Evolutionary conservation across 2,888 invertebrate species (phyloP), one percentile per base, ranked within the genome.

Genomic region (Arenicola marina): DNA sequence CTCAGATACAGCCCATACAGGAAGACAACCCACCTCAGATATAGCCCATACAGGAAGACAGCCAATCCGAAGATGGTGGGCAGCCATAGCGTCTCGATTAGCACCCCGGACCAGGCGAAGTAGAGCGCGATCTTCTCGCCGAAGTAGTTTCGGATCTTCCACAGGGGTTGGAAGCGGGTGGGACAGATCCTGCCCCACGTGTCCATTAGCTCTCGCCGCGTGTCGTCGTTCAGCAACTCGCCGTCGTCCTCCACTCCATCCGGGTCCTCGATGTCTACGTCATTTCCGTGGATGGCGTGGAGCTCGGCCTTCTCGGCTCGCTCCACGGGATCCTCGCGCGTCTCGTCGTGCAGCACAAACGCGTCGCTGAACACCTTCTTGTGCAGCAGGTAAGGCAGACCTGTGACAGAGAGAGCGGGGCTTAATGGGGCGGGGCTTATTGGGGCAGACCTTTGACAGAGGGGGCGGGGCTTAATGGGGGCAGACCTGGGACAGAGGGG

Each of bases 81-180:
- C 1, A 84, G 69, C 83, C 83, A 83, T 11, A 85, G 72, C 2
- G 84, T 74, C 1, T 78, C 73, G 2, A 82, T 75, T 29, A 84
- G 73, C 29, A 78, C 78, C 0, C 85, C 85, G 15, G 81, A 78
- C 85, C 85, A 85, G 1, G 85, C 85, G 72, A 85, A 85, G 67
- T 85, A 85, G 38, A 85, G 78, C 0, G 79, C 84, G 64, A 85
- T 84, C 67, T 83, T 83, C 67, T 85, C 84, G 4, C 85, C 85
- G 72, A 85, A 85, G 68, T 85, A 85, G 68, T 85, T 80, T 21
- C 84, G 70, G 11, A 84, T 79, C 65, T 78, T 80, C 78, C 81
- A 81, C 53, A 84, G 59, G 26, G 84, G 84, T 65, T 84, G 84
- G 61, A 76, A 82, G 64, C 80, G 81, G 45, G 28, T 21, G 82